Evolutionary conservation across 2,888 invertebrate species (phyloP).

Genomic region (Drosophila diplacantha): DNA sequence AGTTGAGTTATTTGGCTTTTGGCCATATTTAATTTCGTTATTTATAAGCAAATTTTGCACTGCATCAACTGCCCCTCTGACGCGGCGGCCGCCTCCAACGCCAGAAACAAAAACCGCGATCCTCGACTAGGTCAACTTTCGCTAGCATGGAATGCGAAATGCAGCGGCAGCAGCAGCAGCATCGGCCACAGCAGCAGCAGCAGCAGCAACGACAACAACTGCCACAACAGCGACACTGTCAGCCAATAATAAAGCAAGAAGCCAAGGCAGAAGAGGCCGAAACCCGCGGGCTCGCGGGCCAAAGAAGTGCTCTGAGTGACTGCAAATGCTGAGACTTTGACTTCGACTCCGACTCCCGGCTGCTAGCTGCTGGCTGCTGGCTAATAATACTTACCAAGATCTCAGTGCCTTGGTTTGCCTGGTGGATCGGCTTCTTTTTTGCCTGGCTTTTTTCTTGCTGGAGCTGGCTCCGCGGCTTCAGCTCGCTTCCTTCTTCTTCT

Average conservation of each 20-base stretch:
- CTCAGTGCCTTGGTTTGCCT: slow-evolving; percentile 44
- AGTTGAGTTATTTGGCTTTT: slow-evolving; percentile 49
- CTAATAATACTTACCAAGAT: slow-evolving; percentile 64
- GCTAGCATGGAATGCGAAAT: slow-evolving; percentile 74
- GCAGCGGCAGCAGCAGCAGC: slow-evolving; percentile 51
- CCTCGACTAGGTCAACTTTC: slow-evolving; percentile 76
- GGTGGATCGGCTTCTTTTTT: slow-evolving; percentile 13
- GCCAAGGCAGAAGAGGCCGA: slow-evolving; percentile 22
- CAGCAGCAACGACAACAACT: slow-evolving; percentile 31
- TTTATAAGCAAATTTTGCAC: slow-evolving; percentile 71
- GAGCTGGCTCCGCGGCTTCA: slow-evolving; percentile 17
- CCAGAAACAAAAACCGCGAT: slow-evolving; percentile 45
- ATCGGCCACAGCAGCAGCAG: slow-evolving; percentile 7
- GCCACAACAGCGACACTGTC: slow-evolving; percentile 57
- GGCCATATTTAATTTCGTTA: slow-evolving; percentile 72
- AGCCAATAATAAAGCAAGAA: slow-evolving; percentile 71
- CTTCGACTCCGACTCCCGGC: slow-evolving; percentile 33
- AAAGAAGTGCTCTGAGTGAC: slow-evolving; percentile 68
- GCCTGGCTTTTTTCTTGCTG: slow-evolving; percentile 1
- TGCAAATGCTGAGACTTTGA: slow-evolving; percentile 63
- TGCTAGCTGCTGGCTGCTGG: slow-evolving; percentile 52
- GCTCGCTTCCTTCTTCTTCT: slow-evolving; percentile 37
- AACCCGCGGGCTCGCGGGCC: slow-evolving; percentile 13
- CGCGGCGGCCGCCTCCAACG: slow-evolving; percentile 37
- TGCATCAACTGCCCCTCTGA: slow-evolving; percentile 38